These are phyloP conservation scores for Chiroxiphia lanceolata DNA, from an alignment of 2,797 vertebrate genomes.

Conservation along the genomic window DNA sequence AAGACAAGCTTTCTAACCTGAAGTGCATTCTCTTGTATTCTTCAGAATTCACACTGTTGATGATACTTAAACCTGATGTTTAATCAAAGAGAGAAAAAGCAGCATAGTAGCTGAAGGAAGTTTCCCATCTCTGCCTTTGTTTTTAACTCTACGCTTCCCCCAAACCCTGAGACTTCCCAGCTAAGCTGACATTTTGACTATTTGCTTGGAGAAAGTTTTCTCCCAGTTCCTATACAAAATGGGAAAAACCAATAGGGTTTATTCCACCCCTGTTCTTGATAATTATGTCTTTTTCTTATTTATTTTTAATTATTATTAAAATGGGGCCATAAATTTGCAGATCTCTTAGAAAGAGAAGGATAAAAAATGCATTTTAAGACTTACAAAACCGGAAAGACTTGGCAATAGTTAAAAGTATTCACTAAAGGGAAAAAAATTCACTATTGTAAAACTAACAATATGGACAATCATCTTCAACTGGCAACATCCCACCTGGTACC, in stretches of 20 bases:
- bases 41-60: conserved; percentile 12
- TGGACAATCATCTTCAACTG: background rate
- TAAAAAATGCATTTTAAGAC: background rate
- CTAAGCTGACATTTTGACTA: background rate
- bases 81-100: conserved; percentile 12
- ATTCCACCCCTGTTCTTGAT: background rate
- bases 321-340: background rate
- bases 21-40: conserved; percentile 48
- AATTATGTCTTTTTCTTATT: accelerated
- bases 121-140: background rate
- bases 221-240: background rate
- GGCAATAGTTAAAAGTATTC: background rate
- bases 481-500: background rate
- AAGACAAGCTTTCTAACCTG: conserved; percentile 48
- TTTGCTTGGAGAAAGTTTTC: background rate
- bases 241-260: background rate
- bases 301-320: background rate
- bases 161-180: background rate
- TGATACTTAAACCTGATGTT: conserved; percentile 49
- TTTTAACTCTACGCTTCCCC: background rate
- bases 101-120: background rate
- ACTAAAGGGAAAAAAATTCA: background rate
- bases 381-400: background rate
- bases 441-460: background rate
- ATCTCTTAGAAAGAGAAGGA: background rate